Evolutionary conservation across 2,113 vertebrate genomes (phyloP).

Genomic region (Cromileptes altivelis): DNA sequence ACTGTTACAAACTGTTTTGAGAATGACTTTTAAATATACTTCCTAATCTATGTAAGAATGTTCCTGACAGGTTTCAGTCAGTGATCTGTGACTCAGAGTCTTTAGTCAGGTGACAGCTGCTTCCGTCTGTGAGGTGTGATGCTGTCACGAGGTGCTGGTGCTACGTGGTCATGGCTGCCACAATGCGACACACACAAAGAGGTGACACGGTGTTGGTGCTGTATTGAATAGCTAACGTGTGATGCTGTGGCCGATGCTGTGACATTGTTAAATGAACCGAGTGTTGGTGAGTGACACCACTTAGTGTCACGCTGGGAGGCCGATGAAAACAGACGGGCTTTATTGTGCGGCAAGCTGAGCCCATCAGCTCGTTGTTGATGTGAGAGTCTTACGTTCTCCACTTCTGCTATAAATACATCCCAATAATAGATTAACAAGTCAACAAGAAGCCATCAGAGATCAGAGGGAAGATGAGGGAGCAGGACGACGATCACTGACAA

Average conservation of each 20-base stretch:
- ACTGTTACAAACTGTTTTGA: too few relatives aligned
- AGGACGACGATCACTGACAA: neutral
- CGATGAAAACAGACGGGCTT: constrained; percentile 45
- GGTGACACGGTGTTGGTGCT: constrained; percentile 52
- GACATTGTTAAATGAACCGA: constrained; percentile 64
- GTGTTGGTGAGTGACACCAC: constrained; percentile 60
- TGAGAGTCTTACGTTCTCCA: constrained; percentile 21
- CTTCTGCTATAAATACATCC: constrained; percentile 42
- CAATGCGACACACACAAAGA: constrained; percentile 33
- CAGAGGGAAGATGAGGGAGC: constrained; percentile 10
- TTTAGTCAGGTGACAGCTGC: constrained; percentile 54
- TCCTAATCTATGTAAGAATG: neutral
- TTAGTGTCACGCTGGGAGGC: constrained; percentile 49
- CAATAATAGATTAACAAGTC: constrained; percentile 52
- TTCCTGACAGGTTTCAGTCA: neutral
- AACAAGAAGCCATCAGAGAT: constrained; percentile 29
- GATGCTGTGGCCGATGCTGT: constrained; percentile 62
- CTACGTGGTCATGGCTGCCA: constrained; percentile 32
- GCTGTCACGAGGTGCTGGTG: constrained; percentile 54
- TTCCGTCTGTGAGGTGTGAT: constrained; percentile 45
- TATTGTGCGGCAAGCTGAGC: constrained; percentile 42
- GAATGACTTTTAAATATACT: too few relatives aligned
- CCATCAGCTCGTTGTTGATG: constrained; percentile 53
- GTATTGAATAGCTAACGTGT: constrained; percentile 52
- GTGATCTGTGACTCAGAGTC: constrained; percentile 12